Conservation (phyloP, 2,113 vertebrate species). For the Martes martes region DNA sequence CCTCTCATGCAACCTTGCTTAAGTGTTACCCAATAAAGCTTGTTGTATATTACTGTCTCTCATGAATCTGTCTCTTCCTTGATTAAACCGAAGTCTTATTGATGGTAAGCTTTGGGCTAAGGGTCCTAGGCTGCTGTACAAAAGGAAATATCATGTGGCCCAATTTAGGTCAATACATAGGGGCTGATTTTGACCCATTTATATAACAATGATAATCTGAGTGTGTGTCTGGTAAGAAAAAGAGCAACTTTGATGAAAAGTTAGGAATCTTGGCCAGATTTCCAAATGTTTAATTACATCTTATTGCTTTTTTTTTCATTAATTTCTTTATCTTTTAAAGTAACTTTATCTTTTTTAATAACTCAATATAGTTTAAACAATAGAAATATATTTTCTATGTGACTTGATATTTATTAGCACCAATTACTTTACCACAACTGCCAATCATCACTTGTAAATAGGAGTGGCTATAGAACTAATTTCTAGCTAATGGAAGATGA, state of each 20-base stretch:
- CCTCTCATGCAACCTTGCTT: too few relatives aligned
- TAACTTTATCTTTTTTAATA: background rate
- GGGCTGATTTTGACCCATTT: background rate
- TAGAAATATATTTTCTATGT: background rate
- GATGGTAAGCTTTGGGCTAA: background rate
- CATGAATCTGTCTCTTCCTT: background rate
- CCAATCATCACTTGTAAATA: background rate
- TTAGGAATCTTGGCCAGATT: background rate
- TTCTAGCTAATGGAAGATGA: background rate
- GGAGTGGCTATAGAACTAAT: background rate
- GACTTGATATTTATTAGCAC: background rate
- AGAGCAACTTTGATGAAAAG: background rate
- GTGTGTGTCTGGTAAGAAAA: background rate
- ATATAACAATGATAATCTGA: background rate
- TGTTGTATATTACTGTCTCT: background rate
- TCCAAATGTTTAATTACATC: too few relatives aligned
- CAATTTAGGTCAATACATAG: background rate
- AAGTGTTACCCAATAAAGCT: background rate
- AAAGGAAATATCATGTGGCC: background rate
- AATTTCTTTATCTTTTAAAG: too few relatives aligned
- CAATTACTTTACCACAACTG: background rate
- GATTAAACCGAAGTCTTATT: background rate
- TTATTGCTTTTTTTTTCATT: too few relatives aligned
- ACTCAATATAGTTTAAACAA: background rate
- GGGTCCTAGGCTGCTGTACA: background rate